phyloP scores from a whole-genome alignment of 2,113 vertebrate species.

The Coregonus clupeaformis region DNA sequence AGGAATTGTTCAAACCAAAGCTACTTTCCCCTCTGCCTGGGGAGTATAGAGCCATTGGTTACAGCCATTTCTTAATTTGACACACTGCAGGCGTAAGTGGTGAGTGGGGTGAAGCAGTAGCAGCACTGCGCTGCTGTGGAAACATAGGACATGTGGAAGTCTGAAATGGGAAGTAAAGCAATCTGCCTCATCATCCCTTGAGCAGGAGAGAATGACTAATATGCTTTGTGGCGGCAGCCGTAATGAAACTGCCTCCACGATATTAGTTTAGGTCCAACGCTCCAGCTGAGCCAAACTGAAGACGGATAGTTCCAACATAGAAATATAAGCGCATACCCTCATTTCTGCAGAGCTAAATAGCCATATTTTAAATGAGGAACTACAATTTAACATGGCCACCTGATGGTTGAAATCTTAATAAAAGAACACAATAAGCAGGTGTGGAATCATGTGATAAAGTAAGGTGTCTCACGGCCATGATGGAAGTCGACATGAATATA shows the following conservation, averaged over 20 bases:
- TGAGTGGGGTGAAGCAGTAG: conserved; percentile 20
- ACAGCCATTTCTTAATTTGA: conserved; percentile 48
- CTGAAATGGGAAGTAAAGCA: conserved; percentile 20
- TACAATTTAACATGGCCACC: too few species aligned
- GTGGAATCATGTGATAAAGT: too few species aligned
- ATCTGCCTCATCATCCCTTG: conserved; percentile 26
- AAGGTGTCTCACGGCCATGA: too few species aligned
- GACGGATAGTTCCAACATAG: not conserved
- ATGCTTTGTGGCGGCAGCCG: conserved; percentile 17
- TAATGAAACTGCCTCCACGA: conserved; percentile 31
- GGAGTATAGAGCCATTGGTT: conserved; percentile 31
- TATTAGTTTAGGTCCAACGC: conserved; percentile 30
- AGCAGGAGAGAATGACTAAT: conserved; percentile 14
- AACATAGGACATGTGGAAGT: conserved; percentile 9
- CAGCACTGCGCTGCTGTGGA: conserved; percentile 6
- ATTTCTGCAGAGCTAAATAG: not conserved
- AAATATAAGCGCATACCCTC: too few species aligned
- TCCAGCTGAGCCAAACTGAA: conserved; percentile 26
- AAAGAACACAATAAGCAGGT: too few species aligned
- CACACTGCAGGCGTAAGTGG: conserved; percentile 33
- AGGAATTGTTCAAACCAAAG: conserved; percentile 38
- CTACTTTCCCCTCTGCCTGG: conserved; percentile 34
- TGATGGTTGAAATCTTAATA: too few species aligned
- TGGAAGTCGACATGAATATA: too few species aligned
- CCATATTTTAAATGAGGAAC: not conserved